A percentile compares a stretch with the other conserved stretches of the same genome.
Conservation (phyloP, 2,888 invertebrate species). For the Phortica magna region DNA sequence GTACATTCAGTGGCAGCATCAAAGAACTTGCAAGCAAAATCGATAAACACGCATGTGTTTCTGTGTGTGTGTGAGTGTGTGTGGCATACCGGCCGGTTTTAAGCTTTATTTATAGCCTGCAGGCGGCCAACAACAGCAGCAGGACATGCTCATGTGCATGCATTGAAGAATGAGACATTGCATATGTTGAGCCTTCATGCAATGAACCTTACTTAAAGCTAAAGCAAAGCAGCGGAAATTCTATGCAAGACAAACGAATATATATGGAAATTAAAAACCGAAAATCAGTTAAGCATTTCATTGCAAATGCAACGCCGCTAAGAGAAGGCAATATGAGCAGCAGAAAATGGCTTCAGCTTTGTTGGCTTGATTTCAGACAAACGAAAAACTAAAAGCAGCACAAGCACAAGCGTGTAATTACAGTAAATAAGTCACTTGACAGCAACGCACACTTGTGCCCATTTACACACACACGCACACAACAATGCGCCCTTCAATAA, state of each 20-base stretch:
- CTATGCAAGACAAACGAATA: not conserved
- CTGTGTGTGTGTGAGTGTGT: not conserved
- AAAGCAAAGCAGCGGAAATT: not conserved
- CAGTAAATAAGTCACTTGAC: constrained; percentile 55
- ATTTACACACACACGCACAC: not conserved
- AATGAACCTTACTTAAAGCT: too few species aligned
- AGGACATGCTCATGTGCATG: too few species aligned
- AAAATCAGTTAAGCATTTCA: not conserved
- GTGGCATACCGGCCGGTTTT: constrained; percentile 25
- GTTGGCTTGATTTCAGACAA: not conserved
- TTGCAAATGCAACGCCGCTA: not conserved
- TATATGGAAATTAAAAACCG: not conserved
- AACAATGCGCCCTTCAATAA: not conserved
- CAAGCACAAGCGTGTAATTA: constrained; percentile 41
- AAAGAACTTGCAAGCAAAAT: not conserved
- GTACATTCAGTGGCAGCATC: not conserved
- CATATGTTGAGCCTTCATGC: constrained; percentile 13
- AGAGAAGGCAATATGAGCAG: too few species aligned
- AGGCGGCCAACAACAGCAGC: not conserved
- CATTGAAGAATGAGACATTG: constrained; percentile 15
- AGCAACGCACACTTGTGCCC: not conserved
- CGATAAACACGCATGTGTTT: not conserved
- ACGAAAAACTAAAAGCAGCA: not conserved
- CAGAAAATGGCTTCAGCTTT: not conserved
- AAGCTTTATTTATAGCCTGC: constrained; percentile 28